phyloP scores from a whole-genome alignment of 1,140 invertebrate species.

The Sinonovacula constricta region DNA sequence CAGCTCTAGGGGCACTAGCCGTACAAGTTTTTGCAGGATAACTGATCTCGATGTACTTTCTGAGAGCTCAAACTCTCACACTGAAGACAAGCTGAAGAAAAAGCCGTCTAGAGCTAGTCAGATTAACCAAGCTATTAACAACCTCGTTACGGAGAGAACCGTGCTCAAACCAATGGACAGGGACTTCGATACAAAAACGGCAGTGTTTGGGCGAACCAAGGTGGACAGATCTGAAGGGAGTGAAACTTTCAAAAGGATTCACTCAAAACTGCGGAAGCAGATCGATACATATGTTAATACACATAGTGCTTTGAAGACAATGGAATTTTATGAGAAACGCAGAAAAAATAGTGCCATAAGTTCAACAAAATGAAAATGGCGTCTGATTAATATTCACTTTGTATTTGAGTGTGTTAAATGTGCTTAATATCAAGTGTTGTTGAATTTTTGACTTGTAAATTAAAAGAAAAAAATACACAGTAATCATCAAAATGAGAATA shows the following conservation, averaged over 20 bases:
- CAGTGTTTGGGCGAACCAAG: conserved; percentile 32
- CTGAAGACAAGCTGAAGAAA: conserved; percentile 17
- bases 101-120: conserved; percentile 2
- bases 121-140: conserved; percentile 39
- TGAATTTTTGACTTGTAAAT: too few relatives aligned
- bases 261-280: conserved; percentile 35
- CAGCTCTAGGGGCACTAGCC: conserved; percentile 9
- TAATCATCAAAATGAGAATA: too few relatives aligned
- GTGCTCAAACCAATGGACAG: conserved; percentile 41
- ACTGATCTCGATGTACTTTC: conserved; percentile 17
- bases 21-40: conserved; percentile 37
- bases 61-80: conserved; percentile 1
- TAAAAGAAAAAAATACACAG: too few relatives aligned
- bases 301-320: conserved; percentile 41
- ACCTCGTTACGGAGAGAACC: conserved; percentile 34
- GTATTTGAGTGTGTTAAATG: too few relatives aligned
- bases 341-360: conserved; percentile 19
- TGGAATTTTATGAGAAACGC: conserved; percentile 26
- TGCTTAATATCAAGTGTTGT: too few relatives aligned
- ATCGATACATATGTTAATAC: conserved; percentile 42
- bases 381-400: too few relatives aligned
- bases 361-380: not conserved
- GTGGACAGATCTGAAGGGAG: conserved; percentile 42
- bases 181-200: conserved; percentile 45
- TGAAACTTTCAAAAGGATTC: conserved; percentile 44